Evolutionary conservation across 2,113 vertebrate species (phyloP), one percentile per base, ranked within the genome.

Genomic region (Clarias macrocephalus): DNA sequence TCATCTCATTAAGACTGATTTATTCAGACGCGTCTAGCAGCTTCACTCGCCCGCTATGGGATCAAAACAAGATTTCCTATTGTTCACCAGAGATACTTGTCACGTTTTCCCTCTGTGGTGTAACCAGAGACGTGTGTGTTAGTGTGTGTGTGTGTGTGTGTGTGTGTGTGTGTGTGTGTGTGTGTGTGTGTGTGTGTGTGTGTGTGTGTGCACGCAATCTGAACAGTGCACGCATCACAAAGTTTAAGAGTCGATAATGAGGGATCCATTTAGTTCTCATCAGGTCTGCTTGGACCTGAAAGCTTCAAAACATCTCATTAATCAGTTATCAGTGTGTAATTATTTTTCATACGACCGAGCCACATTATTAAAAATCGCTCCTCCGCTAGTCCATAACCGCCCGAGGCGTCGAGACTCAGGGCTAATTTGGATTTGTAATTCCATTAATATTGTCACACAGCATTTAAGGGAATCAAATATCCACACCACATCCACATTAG

Each of bases 381-480:
- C 59, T 81, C 73, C 15, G 59, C 84, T 59, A 48, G 89, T 86
- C 87, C 84, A 81, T 19, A 57, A 83, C 87, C 85, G 73, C 87
- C 89, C 62, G 86, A 56, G 86, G 89, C 84, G 56, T 56, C 33
- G 21, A 48, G 63, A 81, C 80, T 18, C 57, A 85, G 30, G 84
- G 66, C 82, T 89, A 89, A 89, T 88, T 88, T 76, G 79, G 84
- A 89, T 89, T 89, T 86, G 88, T 89, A 89, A 90, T 90, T 90
- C 83, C 84, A 56, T 85, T 63, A 76, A 85, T 82, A 88, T 85
- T 88, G 85, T 88, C 88, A 86, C 86, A 72, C 70, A 76, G 81
- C 62, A 37, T 89, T 89, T 85, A 87, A 80, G 37, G 86, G 82
- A 85, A 89, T 86, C 75, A 89, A 90, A 88, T 83, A 88, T 63